Conservation (phyloP, 2,888 invertebrate species). For the Anticlea derivata region DNA sequence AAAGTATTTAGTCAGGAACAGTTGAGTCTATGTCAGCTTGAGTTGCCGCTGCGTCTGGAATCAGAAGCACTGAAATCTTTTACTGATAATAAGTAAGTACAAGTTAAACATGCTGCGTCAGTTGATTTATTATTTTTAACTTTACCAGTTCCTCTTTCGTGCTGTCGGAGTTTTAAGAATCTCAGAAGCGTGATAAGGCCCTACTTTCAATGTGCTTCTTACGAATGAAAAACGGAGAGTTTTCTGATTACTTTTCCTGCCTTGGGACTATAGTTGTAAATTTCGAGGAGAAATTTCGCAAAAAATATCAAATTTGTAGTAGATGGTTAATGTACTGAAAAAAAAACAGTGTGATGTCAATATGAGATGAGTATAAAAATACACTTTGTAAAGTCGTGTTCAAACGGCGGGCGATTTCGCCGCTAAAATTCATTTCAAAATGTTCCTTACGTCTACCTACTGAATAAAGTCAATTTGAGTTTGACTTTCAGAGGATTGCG, state of each 20-base stretch:
- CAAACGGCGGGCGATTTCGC: too few species aligned
- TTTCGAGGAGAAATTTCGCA: too few species aligned
- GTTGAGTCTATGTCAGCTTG: constrained; percentile 48
- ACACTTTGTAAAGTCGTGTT: too few species aligned
- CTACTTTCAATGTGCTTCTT: constrained; percentile 25
- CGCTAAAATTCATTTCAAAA: too few species aligned
- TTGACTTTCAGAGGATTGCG: too few species aligned
- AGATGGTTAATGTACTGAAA: too few species aligned
- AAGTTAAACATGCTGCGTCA: constrained; percentile 32
- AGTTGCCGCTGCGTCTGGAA: constrained; percentile 41
- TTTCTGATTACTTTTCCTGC: constrained; percentile 1
- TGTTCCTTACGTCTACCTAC: too few species aligned
- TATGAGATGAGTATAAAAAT: too few species aligned
- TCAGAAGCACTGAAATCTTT: constrained; percentile 41
- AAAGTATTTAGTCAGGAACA: constrained; percentile 57
- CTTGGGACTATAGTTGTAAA: too few species aligned
- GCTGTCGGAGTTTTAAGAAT: constrained; percentile 24
- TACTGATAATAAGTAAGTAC: constrained; percentile 38
- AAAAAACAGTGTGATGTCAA: too few species aligned
- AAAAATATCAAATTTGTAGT: too few species aligned
- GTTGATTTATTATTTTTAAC: constrained; percentile 41
- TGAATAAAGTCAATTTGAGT: too few species aligned
- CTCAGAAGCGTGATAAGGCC: constrained; percentile 23
- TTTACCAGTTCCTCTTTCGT: constrained; percentile 27
- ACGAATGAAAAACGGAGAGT: constrained; percentile 9